These are phyloP conservation scores for Stenichneumon culpator DNA, from an alignment of 2,888 invertebrate genomes.

Conservation along the genomic window DNA sequence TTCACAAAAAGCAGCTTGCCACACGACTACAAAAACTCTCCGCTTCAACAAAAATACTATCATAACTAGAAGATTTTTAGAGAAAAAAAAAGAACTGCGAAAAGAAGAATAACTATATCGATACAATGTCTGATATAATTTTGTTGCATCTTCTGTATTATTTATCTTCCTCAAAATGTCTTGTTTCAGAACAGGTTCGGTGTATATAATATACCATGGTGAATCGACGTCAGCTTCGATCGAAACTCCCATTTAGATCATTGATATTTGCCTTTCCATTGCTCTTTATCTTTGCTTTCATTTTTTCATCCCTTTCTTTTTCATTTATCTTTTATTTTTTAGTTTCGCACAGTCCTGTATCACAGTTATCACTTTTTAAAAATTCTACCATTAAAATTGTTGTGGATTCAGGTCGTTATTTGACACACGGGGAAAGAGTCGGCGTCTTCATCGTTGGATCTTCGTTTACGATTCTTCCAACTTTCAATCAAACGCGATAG, in stretches of 20 bases:
- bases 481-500: slow-evolving; percentile 15
- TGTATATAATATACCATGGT: slow-evolving; percentile 10
- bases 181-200: background rate
- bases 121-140: slow-evolving; percentile 14
- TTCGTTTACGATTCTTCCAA: slow-evolving; percentile 30
- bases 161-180: background rate
- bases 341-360: slow-evolving; percentile 74
- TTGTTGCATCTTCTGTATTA: background rate
- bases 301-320: slow-evolving; percentile 22
- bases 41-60: slow-evolving; percentile 40
- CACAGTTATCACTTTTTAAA: slow-evolving; percentile 78
- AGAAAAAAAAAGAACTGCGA: slow-evolving; percentile 8
- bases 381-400: slow-evolving; percentile 73
- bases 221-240: slow-evolving; percentile 18
- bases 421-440: slow-evolving; percentile 56
- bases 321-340: slow-evolving; percentile 66
- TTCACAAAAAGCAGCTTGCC: slow-evolving; percentile 61
- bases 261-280: slow-evolving; percentile 11
- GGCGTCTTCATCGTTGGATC: slow-evolving; percentile 19
- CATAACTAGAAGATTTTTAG: slow-evolving; percentile 45
- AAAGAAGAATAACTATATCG: background rate
- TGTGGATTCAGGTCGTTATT: slow-evolving; percentile 68
- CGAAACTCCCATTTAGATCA: slow-evolving; percentile 15
- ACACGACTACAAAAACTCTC: slow-evolving; percentile 46
- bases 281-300: background rate